Conservation (phyloP, 2,888 invertebrate species). For the Xylocampa areola region DNA sequence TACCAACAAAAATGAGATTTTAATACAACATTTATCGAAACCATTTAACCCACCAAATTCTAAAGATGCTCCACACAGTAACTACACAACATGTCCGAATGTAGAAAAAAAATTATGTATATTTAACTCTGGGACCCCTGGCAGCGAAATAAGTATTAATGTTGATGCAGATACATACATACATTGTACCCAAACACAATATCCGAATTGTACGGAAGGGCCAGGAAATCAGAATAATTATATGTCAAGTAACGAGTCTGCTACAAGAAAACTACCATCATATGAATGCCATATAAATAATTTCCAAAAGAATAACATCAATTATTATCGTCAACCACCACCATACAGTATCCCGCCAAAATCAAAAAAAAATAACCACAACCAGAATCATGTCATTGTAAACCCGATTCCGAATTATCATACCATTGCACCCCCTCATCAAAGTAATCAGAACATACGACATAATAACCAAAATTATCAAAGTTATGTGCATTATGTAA, state of each 20-base stretch:
- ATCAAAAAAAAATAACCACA: slow-evolving; percentile 1
- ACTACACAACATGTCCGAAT: background rate
- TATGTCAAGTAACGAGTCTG: background rate
- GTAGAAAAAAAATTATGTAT: slow-evolving; percentile 39
- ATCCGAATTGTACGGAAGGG: background rate
- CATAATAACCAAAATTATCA: slow-evolving; percentile 4
- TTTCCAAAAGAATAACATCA: slow-evolving; percentile 10
- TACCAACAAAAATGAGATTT: slow-evolving; percentile 16
- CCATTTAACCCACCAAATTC: background rate
- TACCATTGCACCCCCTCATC: slow-evolving; percentile 1
- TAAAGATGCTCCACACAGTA: slow-evolving; percentile 3
- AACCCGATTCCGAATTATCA: background rate
- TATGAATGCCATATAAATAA: background rate
- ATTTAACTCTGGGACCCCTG: slow-evolving; percentile 57
- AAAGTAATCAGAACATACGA: slow-evolving; percentile 6
- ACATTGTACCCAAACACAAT: slow-evolving; percentile 7
- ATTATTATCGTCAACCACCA: slow-evolving; percentile 14
- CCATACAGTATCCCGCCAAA: background rate
- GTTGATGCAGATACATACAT: slow-evolving; percentile 36
- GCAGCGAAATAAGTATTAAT: slow-evolving; percentile 57
- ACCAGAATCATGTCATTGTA: background rate
- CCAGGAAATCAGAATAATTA: background rate
- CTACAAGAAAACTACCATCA: slow-evolving; percentile 2
- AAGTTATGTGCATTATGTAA: slow-evolving; percentile 17
- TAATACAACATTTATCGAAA: slow-evolving; percentile 30